These are phyloP conservation scores for Lamellibrachia luymesi DNA, from an alignment of 1,140 invertebrate genomes.

Conservation along the genomic window DNA sequence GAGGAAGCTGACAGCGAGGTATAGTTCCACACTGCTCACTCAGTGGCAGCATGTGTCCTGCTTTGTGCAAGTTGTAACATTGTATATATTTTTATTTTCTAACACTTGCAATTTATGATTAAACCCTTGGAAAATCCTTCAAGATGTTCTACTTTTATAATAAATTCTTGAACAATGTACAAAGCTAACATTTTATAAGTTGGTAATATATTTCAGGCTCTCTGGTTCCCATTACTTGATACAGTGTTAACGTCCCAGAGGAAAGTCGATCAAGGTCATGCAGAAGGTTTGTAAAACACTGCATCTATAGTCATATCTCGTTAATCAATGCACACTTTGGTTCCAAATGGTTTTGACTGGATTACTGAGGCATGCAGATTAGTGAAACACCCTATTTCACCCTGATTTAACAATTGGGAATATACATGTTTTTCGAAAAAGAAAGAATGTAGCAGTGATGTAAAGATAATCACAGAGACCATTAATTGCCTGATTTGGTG, in stretches of 20 bases:
- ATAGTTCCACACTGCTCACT: neutral
- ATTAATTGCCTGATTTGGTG: no score
- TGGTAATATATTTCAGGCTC: slow-evolving; percentile 31
- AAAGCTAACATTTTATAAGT: neutral
- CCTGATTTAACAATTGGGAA: no score
- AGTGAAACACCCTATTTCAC: no score
- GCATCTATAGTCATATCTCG: neutral
- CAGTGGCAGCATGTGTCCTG: neutral
- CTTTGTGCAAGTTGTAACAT: no score
- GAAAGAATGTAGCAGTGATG: no score
- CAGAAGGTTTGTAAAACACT: neutral
- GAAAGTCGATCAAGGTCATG: slow-evolving; percentile 30
- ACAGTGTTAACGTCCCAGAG: slow-evolving; percentile 59
- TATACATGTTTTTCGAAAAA: no score
- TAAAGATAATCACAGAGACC: no score
- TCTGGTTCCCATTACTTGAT: slow-evolving; percentile 64
- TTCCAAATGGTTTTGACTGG: neutral
- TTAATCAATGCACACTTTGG: neutral
- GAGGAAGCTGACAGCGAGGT: slow-evolving; percentile 29
- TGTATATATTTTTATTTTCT: no score
- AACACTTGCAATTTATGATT: no score
- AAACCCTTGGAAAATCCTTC: no score
- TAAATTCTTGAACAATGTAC: neutral
- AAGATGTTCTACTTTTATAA: no score
- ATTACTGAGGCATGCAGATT: no score